These are phyloP conservation scores for Malurus cyaneus DNA, from an alignment of 2,113 vertebrate genomes.

Conservation along the genomic window DNA sequence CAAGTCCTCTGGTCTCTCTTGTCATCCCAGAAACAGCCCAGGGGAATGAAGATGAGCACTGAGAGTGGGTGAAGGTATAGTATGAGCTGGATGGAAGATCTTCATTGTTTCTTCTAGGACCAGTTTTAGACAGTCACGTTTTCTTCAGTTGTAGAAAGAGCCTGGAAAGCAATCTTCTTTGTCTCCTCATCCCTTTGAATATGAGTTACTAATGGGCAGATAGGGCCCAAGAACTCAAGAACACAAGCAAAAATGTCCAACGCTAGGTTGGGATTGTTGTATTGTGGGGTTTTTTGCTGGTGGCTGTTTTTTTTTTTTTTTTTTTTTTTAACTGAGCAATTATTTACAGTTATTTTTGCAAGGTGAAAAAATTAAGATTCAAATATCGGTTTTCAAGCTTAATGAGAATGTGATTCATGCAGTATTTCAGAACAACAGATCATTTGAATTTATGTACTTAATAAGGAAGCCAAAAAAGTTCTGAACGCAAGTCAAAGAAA, in stretches of 20 bases:
- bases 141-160: background rate
- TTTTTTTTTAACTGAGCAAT: background rate
- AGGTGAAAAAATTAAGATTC: background rate
- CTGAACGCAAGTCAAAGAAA: constrained; percentile 12
- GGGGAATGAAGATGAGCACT: fast-evolving
- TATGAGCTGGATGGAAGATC: background rate
- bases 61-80: background rate
- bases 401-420: background rate
- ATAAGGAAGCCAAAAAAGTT: background rate
- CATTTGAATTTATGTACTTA: background rate
- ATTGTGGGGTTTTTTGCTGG: background rate
- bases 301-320: background rate
- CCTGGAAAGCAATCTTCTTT: background rate
- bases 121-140: background rate
- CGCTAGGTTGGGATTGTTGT: background rate
- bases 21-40: background rate
- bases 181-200: background rate
- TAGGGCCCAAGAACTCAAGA: background rate
- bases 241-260: background rate
- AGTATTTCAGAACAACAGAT: background rate
- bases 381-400: background rate
- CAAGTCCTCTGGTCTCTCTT: background rate
- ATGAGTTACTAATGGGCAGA: background rate
- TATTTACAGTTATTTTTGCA: background rate
- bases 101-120: background rate